Conservation (phyloP, 2,113 vertebrate species). For the Oxygymnocypris stewartii region DNA sequence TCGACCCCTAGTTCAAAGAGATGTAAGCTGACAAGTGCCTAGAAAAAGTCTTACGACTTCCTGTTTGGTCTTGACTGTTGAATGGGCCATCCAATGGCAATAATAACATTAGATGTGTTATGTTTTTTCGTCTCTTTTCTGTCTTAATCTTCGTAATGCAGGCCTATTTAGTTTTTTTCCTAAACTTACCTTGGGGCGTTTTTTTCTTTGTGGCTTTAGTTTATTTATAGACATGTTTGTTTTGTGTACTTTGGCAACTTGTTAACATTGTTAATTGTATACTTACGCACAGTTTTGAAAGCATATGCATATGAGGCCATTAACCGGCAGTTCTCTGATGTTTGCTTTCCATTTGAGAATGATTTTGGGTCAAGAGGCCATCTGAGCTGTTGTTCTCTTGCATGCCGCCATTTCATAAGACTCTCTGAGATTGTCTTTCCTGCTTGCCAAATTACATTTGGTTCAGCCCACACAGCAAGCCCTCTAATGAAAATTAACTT, state of each 20-base stretch:
- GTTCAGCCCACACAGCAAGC: conserved; percentile 3
- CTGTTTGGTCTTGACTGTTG: background rate
- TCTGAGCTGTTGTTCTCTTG: conserved; percentile 2
- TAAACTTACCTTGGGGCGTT: background rate
- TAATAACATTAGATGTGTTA: background rate
- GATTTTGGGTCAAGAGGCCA: conserved; percentile 16
- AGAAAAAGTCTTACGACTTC: background rate
- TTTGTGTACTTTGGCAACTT: background rate
- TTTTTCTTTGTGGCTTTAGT: too few relatives aligned
- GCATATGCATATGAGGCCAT: background rate
- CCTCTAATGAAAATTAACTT: background rate
- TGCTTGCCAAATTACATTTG: background rate
- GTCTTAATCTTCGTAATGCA: background rate
- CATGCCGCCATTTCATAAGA: conserved; percentile 20
- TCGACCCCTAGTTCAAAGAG: too few relatives aligned
- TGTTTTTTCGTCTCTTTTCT: background rate
- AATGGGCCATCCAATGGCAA: background rate
- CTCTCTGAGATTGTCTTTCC: conserved; percentile 18
- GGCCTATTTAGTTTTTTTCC: background rate
- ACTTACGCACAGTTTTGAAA: background rate
- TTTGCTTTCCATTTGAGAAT: conserved; percentile 4
- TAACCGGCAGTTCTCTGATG: background rate
- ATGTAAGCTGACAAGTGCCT: background rate
- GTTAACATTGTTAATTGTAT: conserved; percentile 16
- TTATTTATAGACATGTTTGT: conserved; percentile 10